Evolutionary conservation across 2,113 vertebrate genomes (phyloP), one percentile per base, ranked within the genome.

Genomic region (Brachypteracias leptosomus): DNA sequence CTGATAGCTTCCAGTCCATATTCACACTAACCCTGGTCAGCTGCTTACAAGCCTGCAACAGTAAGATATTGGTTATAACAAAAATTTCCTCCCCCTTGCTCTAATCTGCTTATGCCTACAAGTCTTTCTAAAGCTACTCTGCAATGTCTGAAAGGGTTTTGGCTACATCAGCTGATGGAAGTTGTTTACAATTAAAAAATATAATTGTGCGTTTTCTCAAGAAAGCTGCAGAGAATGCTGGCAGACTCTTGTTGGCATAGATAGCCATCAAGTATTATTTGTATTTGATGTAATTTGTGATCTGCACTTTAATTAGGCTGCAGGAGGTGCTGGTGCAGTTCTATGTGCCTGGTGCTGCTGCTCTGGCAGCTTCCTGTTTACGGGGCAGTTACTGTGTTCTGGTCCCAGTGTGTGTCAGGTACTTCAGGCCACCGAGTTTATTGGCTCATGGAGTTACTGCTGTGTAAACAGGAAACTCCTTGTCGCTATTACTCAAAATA

Each of bases 381-480:
- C 73, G 25, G n/a, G 24, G 28, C 63, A 73, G 68, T 75, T 67
- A 46, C 68, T 81, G 29, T 90, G 1, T 59, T 66, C 89, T 89
- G 80, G 57, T 17, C 44, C 14, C 54, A 65, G 35, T 36, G 26
- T 90, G 59, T 88, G 80, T 59, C 77, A 55, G 11, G 51, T 54
- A 71, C 87, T 91, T 70, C 68, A 47, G 76, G 77, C 62, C 13
- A 4, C 66, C 52, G 87, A 90, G 70, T 82, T 94, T 87, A 91
- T 33, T 95, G 74, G 91, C 73, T 92, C 61, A 61, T 0, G 0
- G 35, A 70, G 21, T 90, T 91, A 75, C 81, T 87, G 78, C 70
- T 89, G 31, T 89, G 77, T 92, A 95, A 96, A 95, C 83, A 92
- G 93, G 93, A 92, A 95, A 75, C 84, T 92, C 94, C 61, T 61